phyloP scores from a whole-genome alignment of 2,888 invertebrate genomes.

The Aphidoletes aphidimyza region DNA sequence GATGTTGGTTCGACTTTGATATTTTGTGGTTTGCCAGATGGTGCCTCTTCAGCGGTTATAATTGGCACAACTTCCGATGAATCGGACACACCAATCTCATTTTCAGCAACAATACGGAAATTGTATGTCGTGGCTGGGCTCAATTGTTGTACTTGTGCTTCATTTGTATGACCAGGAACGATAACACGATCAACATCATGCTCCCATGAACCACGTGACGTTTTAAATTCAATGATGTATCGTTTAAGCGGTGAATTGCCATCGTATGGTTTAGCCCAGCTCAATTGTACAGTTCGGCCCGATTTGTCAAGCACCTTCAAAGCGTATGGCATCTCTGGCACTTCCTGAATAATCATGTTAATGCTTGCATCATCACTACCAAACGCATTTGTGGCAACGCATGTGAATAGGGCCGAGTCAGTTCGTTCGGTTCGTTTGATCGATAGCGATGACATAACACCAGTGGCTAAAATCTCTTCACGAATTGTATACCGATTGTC shows the following conservation, averaged over 20 bases:
- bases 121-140: conserved; percentile 93
- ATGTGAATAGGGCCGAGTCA: conserved; percentile 90
- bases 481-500: conserved; percentile 87
- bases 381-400: conserved; percentile 92
- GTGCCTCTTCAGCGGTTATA: conserved; percentile 93
- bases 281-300: conserved; percentile 87
- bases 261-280: conserved; percentile 92
- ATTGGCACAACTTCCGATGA: conserved; percentile 93
- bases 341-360: conserved; percentile 92
- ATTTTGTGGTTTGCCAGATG: conserved; percentile 84
- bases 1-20: conserved; percentile 88
- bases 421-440: conserved; percentile 89
- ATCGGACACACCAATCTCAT: conserved; percentile 91
- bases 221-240: conserved; percentile 91
- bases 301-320: conserved; percentile 90
- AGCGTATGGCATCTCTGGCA: conserved; percentile 84
- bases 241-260: conserved; percentile 90
- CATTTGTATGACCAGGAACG: conserved; percentile 88
- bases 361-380: conserved; percentile 96
- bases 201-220: conserved; percentile 84
- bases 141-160: conserved; percentile 88
- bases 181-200: conserved; percentile 87
- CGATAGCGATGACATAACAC: conserved; percentile 87
- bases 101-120: conserved; percentile 91
- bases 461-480: conserved; percentile 87